phyloP scores from a whole-genome alignment of 1,140 invertebrate species.

The Leptonema lineaticorne region DNA sequence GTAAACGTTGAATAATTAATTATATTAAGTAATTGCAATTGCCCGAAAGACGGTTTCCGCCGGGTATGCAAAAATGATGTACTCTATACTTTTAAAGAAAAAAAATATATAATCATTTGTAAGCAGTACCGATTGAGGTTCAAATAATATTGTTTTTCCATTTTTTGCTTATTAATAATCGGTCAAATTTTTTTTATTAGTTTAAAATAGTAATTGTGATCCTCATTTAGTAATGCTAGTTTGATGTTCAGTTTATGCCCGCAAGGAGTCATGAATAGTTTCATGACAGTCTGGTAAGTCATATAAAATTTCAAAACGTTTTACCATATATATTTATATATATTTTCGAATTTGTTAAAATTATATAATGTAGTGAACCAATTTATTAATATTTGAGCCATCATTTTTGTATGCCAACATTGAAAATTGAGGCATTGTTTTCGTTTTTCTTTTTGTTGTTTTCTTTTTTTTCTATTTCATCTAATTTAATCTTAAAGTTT shows the following conservation, averaged over 20 bases:
- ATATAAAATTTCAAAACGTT: conserved; percentile 36
- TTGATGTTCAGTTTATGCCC: conserved; percentile 73
- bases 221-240: conserved; percentile 41
- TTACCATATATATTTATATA: too few relatives aligned
- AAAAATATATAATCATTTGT: conserved; percentile 14
- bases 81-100: too few relatives aligned
- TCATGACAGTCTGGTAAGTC: conserved; percentile 87
- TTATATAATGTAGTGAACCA: conserved; percentile 32
- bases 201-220: conserved; percentile 29
- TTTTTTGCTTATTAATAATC: conserved; percentile 8
- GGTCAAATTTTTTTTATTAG: conserved; percentile 14
- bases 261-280: conserved; percentile 85
- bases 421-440: conserved; percentile 6
- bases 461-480: too few relatives aligned
- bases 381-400: conserved; percentile 38
- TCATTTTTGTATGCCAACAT: conserved; percentile 42
- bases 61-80: conserved; percentile 42
- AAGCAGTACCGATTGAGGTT: too few relatives aligned
- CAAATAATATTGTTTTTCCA: conserved; percentile 13
- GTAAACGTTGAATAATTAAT: too few relatives aligned
- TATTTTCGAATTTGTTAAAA: conserved; percentile 19
- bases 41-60: conserved; percentile 22
- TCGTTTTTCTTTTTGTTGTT: too few relatives aligned
- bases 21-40: conserved; percentile 23
- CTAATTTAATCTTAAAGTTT: too few relatives aligned